Conservation (phyloP, 2,113 vertebrate species). For the Gavialis gangeticus region DNA sequence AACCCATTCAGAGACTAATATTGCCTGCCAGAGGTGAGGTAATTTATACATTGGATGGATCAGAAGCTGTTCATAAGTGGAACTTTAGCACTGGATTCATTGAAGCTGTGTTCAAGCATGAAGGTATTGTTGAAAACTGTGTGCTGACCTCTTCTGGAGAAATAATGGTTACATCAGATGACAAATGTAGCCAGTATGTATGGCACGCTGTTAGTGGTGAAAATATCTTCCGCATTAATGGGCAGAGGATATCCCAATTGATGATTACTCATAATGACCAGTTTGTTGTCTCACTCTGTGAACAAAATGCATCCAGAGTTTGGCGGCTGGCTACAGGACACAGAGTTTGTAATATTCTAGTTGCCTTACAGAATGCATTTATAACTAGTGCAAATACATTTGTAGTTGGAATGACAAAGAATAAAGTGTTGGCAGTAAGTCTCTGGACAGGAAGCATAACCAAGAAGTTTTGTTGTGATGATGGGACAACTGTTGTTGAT, state of each 20-base stretch:
- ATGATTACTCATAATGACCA: constrained; percentile 98
- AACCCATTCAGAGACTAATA: constrained; percentile 91
- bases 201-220: constrained; percentile 95
- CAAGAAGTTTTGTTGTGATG: constrained; percentile 97
- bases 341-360: constrained; percentile 97
- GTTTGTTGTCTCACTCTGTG: constrained; percentile 97
- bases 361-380: constrained; percentile 95
- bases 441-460: constrained; percentile 99
- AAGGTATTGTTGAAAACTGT: constrained; percentile 96
- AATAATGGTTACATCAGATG: constrained; percentile 96
- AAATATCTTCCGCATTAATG: constrained; percentile 97
- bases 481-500: constrained; percentile 93
- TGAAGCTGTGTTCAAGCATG: constrained; percentile 96
- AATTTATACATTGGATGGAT: constrained; percentile 95
- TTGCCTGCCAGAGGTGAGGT: constrained; percentile 93
- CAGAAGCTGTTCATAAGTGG: constrained; percentile 96
- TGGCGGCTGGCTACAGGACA: constrained; percentile 97
- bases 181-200: constrained; percentile 96
- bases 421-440: constrained; percentile 96
- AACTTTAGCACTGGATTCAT: constrained; percentile 97
- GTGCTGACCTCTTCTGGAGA: constrained; percentile 95
- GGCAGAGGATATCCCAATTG: constrained; percentile 95
- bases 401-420: constrained; percentile 93
- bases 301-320: constrained; percentile 96
- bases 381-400: constrained; percentile 98